These are phyloP conservation scores for Prolemur simus DNA, from an alignment of 2,113 vertebrate species.

Conservation along the genomic window DNA sequence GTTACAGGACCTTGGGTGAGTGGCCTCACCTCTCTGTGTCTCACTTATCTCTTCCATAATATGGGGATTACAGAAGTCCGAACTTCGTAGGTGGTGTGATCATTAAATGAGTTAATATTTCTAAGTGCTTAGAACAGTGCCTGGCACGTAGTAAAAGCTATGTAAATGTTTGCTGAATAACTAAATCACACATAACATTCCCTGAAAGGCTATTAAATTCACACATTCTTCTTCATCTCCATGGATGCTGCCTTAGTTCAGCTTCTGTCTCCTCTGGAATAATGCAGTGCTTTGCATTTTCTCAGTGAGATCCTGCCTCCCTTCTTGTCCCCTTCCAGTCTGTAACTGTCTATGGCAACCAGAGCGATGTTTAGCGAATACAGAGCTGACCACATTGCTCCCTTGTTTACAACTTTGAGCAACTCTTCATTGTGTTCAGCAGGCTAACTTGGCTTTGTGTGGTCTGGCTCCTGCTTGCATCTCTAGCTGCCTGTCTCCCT, in stretches of 20 bases:
- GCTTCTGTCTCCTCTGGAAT: not conserved
- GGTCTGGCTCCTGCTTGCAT: not conserved
- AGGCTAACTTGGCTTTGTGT: not conserved
- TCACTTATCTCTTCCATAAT: not conserved
- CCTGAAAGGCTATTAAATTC: not conserved
- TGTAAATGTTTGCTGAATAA: constrained; percentile 32
- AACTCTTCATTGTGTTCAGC: not conserved
- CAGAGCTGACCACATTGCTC: not conserved
- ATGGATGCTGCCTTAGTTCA: not conserved
- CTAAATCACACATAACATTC: not conserved
- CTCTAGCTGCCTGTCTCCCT: not conserved
- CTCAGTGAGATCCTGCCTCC: not conserved
- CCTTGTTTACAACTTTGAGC: not conserved
- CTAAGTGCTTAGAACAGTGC: not conserved
- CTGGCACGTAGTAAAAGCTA: constrained; percentile 4
- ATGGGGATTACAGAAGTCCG: not conserved
- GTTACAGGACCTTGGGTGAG: not conserved
- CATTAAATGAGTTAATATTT: constrained; percentile 40
- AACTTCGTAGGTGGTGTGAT: not conserved
- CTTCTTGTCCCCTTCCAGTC: not conserved
- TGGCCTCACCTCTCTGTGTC: not conserved
- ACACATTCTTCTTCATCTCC: not conserved
- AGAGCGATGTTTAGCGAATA: not conserved
- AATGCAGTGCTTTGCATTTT: not conserved
- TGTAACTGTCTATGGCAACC: not conserved